Conservation (phyloP, 2,113 vertebrate genomes). For the Anoplopoma fimbria region DNA sequence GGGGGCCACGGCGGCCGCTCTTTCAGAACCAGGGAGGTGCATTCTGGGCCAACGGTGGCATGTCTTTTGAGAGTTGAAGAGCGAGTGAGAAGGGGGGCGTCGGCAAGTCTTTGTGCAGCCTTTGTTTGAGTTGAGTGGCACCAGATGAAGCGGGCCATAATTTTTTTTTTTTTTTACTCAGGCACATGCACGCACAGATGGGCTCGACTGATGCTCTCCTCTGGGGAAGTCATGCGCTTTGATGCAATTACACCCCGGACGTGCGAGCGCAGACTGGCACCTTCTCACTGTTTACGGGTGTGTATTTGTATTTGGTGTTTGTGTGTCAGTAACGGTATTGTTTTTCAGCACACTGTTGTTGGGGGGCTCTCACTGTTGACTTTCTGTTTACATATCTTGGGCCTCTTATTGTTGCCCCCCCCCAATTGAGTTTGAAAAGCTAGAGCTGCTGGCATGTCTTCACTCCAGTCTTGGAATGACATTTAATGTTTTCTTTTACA, state of each 20-base stretch:
- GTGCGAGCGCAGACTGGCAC: constrained; percentile 66
- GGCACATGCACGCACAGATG: constrained; percentile 9
- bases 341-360: constrained; percentile 37
- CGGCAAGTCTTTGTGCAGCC: constrained; percentile 60
- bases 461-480: neutral
- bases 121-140: constrained; percentile 63
- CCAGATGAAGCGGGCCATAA: constrained; percentile 46
- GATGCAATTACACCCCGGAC: constrained; percentile 66
- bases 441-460: constrained; percentile 23
- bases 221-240: constrained; percentile 74
- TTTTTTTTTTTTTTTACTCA: constrained; percentile 41
- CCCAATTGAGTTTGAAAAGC: constrained; percentile 43
- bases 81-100: constrained; percentile 31
- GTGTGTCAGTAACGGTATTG: constrained; percentile 42
- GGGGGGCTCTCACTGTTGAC: constrained; percentile 41
- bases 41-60: constrained; percentile 60
- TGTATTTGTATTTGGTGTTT: constrained; percentile 56
- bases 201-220: constrained; percentile 42
- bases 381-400: constrained; percentile 49
- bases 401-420: constrained; percentile 31
- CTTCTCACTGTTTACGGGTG: constrained; percentile 53
- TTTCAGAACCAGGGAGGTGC: constrained; percentile 50
- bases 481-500: constrained; percentile 21
- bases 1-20: constrained; percentile 60
- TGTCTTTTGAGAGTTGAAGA: constrained; percentile 44